Percentiles rank a stretch among this genome's conserved stretches.
phyloP scores from a whole-genome alignment of 2,888 invertebrate species.

The Eupithecia dodoneata region DNA sequence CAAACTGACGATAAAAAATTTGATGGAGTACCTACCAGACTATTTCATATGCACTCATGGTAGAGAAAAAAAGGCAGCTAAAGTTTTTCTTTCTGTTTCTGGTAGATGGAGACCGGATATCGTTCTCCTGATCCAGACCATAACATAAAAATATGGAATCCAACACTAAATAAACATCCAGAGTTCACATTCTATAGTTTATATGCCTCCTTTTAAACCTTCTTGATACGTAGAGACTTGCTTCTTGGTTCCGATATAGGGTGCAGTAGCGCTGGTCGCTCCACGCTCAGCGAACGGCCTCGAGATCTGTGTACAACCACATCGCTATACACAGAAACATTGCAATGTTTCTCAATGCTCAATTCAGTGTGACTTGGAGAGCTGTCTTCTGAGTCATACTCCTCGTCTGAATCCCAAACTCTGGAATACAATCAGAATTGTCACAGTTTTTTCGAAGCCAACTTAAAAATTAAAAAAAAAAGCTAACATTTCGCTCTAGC shows the following conservation, averaged over 20 bases:
- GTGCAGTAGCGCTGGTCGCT: constrained; percentile 61
- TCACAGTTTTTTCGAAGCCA: not conserved
- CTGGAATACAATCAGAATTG: constrained; percentile 49
- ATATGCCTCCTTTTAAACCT: constrained; percentile 43
- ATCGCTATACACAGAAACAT: constrained; percentile 60
- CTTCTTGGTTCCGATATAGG: constrained; percentile 68
- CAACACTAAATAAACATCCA: not conserved
- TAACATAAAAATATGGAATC: not conserved
- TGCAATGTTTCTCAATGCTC: constrained; percentile 60
- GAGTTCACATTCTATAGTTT: constrained; percentile 40
- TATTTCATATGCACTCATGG: not conserved
- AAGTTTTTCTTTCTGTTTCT: not conserved
- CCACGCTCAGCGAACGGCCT: constrained; percentile 70
- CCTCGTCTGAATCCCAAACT: constrained; percentile 58
- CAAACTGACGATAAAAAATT: not conserved
- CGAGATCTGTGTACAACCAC: constrained; percentile 49
- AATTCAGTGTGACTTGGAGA: constrained; percentile 20
- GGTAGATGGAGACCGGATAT: not conserved
- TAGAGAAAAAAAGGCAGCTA: not conserved
- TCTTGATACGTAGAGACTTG: constrained; percentile 74
- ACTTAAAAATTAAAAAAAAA: too few relatives aligned
- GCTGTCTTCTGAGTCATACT: constrained; percentile 55
- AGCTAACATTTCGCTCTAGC: not conserved
- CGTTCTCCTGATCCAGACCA: not conserved
- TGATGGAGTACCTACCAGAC: not conserved